Base-by-base conservation (phyloP, 2,113 vertebrate species). In the Sakesphorus luctuosus region DNA sequence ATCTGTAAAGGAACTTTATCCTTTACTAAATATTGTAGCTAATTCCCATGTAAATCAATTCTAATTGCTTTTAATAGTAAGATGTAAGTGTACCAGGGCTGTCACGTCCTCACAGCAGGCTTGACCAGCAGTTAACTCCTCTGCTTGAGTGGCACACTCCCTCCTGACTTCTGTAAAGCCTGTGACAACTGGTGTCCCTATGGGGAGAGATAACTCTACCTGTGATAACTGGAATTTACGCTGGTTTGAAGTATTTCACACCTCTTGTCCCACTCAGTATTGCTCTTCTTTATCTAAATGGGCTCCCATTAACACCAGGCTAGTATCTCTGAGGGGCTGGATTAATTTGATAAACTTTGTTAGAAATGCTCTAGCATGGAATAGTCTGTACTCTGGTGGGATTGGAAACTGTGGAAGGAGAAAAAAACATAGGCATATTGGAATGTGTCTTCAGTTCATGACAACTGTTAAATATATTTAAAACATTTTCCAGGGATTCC, bases 271-370 rank as follows among this genome's bases (percentile, higher is more conserved):
- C 33, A 79, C 19, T 33, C 56, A 84, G 46, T 91, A 83, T 92
- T 96, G 93, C 86, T 90, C 20, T 40, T 81, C 36, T 72, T 96
- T 96, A 91, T 97, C 95, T 97, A 87, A 97, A 96, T 94, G 86
- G 73, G 52, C 55, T 92, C 75, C 96, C 63, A 63, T 95, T 96
- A 96, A 77, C 80, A 90, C 89, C 76, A 55, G 69, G 11, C 65
- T 94, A 78, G 9, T 97, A 93, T 65, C 86, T 86, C 21, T 2
- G 53, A 69, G 73, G 94, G 43, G 24, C 75, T 90, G 25, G n/a
- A 86, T 91, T 96, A n/a, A 25, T 77, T 83, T 76, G 84, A 93
- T 94, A 96, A 96, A 95, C 62, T 87, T 18, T 72, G 43, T 79
- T 79, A 80, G 84, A 83, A 93, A 80, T 66, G 43, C 62, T 66